These are phyloP conservation scores for Arenicola marina DNA, from an alignment of 2,888 invertebrate genomes.

Conservation along the genomic window DNA sequence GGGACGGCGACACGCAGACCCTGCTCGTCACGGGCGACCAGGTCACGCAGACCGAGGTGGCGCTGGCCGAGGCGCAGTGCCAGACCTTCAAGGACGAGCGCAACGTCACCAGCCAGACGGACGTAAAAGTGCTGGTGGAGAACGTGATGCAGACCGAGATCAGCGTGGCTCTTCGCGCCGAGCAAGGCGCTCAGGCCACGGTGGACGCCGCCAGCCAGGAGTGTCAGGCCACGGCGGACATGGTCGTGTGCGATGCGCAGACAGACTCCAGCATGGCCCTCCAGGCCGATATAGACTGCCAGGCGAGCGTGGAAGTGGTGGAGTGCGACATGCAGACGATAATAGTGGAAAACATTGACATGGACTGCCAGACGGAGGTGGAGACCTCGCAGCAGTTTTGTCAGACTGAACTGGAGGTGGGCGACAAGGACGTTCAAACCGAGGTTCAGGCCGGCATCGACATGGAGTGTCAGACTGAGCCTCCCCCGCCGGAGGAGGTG, in stretches of 20 bases:
- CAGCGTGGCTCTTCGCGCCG: constrained; percentile 5
- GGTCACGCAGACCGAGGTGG: neutral
- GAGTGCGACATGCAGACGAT: constrained; percentile 6
- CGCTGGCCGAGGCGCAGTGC: neutral
- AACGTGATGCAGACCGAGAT: constrained; percentile 9
- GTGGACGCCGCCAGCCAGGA: neutral
- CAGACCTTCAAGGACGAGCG: neutral
- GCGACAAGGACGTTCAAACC: constrained; percentile 5
- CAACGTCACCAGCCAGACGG: neutral
- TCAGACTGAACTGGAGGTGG: constrained; percentile 1
- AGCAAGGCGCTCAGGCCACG: constrained; percentile 6
- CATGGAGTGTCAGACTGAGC: constrained; percentile 2
- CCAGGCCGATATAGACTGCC: constrained; percentile 6
- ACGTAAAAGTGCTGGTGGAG: no score
- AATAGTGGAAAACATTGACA: neutral
- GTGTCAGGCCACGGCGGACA: constrained; percentile 6
- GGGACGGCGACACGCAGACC: no score
- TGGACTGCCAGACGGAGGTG: constrained; percentile 2
- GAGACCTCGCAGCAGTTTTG: neutral
- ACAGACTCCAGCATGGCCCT: constrained; percentile 21
- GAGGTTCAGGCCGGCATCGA: constrained; percentile 7
- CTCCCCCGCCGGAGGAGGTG: neutral
- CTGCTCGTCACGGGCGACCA: neutral
- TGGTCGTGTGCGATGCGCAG: constrained; percentile 2
- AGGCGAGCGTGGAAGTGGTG: neutral